Base-by-base conservation (phyloP, 1,140 invertebrate genomes). In the Trinorchestia longiramus region DNA sequence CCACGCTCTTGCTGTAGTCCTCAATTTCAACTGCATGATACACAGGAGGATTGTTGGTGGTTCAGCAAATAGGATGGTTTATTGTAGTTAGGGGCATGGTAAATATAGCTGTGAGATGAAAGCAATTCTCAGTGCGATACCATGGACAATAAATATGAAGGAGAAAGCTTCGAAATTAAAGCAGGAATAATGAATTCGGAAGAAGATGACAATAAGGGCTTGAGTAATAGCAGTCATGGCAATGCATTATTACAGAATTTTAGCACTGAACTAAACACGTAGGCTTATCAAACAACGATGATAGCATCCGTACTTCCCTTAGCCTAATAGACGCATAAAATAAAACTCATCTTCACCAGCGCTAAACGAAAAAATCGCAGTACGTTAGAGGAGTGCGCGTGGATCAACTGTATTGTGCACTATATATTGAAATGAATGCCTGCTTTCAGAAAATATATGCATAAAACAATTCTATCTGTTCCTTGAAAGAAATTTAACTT, bases 1-100 rank as follows among this genome's bases (percentile, higher is more conserved):
- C 96, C 0, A 96, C 43, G 90, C 96, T 96, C 96, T 96, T 96
- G 8, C 95, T 91, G 87, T 96, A 96, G 96, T 96, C 96, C 92
- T 96, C 96, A 19, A 96, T 87, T 43, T 96, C 96, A 28, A 96
- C n/a, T n/a, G n/a, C n/a, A n/a, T n/a, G n/a, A n/a, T n/a, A n/a
- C n/a, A n/a, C n/a, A n/a, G n/a, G n/a, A n/a, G n/a, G n/a, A n/a
- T n/a, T n/a, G n/a, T n/a, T n/a, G n/a, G n/a, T n/a, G n/a, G n/a
- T n/a, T n/a, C n/a, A n/a, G n/a, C n/a, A n/a, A n/a, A n/a, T n/a
- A n/a, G n/a, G n/a, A n/a, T n/a, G n/a, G n/a, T n/a, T n/a, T n/a
- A n/a, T n/a, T n/a, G n/a, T n/a, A n/a, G n/a, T n/a, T n/a, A n/a
- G n/a, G n/a, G n/a, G n/a, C n/a, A n/a, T n/a, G n/a, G n/a, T n/a